Evolutionary conservation across 2,888 invertebrate species (phyloP).

Genomic region (Perithous albicinctus): DNA sequence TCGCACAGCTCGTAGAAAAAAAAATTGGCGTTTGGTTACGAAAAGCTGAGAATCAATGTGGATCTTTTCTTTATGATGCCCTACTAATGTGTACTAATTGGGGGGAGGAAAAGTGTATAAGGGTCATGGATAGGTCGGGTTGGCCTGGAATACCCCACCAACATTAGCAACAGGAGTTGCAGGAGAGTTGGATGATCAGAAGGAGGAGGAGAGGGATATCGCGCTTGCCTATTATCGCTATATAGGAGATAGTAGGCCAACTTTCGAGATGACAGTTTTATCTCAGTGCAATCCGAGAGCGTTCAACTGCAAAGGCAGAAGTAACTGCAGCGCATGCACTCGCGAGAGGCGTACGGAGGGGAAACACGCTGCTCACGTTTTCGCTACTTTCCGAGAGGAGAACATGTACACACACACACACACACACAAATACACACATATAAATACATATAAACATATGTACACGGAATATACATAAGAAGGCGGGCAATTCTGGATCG

Average conservation of each 20-base stretch:
- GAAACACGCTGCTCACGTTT: conserved; percentile 70
- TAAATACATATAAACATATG: background rate
- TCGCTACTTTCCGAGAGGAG: conserved; percentile 73
- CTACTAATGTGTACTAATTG: background rate
- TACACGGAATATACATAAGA: conserved; percentile 15
- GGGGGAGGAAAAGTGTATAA: background rate
- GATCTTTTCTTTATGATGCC: background rate
- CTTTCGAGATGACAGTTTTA: conserved; percentile 81
- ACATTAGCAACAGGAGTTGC: conserved; percentile 31
- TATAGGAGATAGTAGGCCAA: conserved; percentile 80
- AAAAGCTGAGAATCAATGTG: background rate
- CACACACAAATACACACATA: background rate
- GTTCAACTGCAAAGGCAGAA: conserved; percentile 62
- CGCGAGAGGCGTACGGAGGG: conserved; percentile 46
- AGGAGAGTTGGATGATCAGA: conserved; percentile 49
- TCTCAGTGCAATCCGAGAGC: conserved; percentile 72
- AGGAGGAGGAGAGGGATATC: conserved; percentile 62
- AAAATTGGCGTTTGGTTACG: background rate
- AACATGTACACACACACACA: conserved; percentile 12
- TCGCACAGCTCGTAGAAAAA: background rate
- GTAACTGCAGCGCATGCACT: conserved; percentile 37
- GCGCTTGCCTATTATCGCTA: conserved; percentile 76
- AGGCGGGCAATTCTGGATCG: conserved; percentile 62
- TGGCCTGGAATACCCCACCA: conserved; percentile 21
- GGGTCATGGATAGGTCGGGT: conserved; percentile 14